Evolutionary conservation across 2,797 vertebrate genomes (phyloP).

Genomic region (Schizothorax lantsangensis): DNA sequence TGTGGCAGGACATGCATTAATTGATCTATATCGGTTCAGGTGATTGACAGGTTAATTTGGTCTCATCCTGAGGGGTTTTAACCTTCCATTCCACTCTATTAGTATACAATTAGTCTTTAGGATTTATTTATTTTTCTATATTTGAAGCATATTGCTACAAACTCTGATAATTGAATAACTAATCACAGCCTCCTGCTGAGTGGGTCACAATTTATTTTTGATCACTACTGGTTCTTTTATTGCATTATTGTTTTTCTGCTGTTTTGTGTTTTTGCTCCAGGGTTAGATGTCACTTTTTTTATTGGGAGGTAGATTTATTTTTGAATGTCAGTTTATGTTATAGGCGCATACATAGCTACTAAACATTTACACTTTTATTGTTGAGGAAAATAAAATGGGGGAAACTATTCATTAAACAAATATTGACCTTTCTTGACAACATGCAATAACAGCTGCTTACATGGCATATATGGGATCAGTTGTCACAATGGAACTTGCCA

Average conservation of each 20-base stretch:
- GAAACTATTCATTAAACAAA: background rate
- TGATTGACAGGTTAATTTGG: slow-evolving; percentile 47
- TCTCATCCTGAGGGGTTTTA: slow-evolving; percentile 37
- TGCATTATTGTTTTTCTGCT: background rate
- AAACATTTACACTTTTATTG: background rate
- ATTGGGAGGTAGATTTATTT: slow-evolving; percentile 1
- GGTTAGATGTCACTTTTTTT: background rate
- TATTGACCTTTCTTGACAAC: background rate
- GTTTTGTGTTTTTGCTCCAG: slow-evolving; percentile 9
- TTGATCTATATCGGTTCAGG: slow-evolving; percentile 28
- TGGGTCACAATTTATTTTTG: background rate
- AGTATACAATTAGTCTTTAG: slow-evolving; percentile 31
- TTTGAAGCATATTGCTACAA: slow-evolving; percentile 21
- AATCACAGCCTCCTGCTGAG: background rate
- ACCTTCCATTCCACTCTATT: slow-evolving; percentile 38
- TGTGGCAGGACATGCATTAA: slow-evolving; percentile 20
- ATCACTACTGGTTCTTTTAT: background rate
- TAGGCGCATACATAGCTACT: background rate
- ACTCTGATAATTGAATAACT: background rate
- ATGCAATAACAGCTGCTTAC: background rate
- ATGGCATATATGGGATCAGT: background rate
- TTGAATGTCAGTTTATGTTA: background rate
- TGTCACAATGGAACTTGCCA: background rate
- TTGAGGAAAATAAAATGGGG: background rate
- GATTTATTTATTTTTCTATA: slow-evolving; percentile 16